These are phyloP conservation scores for Thaleichthys pacificus DNA, from an alignment of 2,797 vertebrate species.

Conservation along the genomic window DNA sequence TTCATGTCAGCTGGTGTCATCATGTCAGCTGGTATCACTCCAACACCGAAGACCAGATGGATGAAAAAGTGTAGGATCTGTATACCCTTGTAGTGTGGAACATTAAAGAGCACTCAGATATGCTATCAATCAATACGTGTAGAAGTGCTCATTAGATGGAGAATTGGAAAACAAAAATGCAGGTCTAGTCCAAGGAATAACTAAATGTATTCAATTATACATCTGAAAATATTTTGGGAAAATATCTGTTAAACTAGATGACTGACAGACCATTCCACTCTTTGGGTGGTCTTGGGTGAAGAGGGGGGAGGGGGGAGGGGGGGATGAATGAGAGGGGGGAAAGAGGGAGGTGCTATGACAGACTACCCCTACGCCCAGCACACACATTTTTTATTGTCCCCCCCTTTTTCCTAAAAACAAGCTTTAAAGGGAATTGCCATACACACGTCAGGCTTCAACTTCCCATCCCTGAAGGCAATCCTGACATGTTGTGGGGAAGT, in stretches of 20 bases:
- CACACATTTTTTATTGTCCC: slow-evolving; percentile 55
- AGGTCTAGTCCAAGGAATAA: too few relatives aligned
- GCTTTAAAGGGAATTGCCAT: slow-evolving; percentile 51
- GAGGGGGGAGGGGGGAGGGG: slow-evolving; percentile 16
- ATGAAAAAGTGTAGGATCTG: too few relatives aligned
- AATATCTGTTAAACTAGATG: slow-evolving; percentile 40
- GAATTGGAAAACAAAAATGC: too few relatives aligned
- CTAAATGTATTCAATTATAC: too few relatives aligned
- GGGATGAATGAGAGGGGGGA: slow-evolving; percentile 8
- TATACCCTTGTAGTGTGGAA: too few relatives aligned
- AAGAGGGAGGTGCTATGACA: slow-evolving; percentile 35
- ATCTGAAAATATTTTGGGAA: not conserved
- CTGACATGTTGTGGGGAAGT: slow-evolving; percentile 32
- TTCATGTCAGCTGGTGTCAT: too few relatives aligned
- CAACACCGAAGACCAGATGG: too few relatives aligned
- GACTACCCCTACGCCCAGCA: slow-evolving; percentile 46
- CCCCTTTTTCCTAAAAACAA: slow-evolving; percentile 40
- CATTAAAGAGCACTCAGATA: not conserved
- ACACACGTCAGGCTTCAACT: slow-evolving; percentile 43
- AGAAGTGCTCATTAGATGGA: too few relatives aligned
- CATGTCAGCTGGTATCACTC: too few relatives aligned
- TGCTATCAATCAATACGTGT: too few relatives aligned
- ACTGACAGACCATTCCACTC: slow-evolving; percentile 63
- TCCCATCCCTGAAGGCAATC: slow-evolving; percentile 41
- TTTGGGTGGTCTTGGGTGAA: slow-evolving; percentile 68